A percentile compares a stretch with the other conserved stretches of the same genome.
Conservation (phyloP, 2,888 invertebrate species). For the Stramonita haemastoma region DNA sequence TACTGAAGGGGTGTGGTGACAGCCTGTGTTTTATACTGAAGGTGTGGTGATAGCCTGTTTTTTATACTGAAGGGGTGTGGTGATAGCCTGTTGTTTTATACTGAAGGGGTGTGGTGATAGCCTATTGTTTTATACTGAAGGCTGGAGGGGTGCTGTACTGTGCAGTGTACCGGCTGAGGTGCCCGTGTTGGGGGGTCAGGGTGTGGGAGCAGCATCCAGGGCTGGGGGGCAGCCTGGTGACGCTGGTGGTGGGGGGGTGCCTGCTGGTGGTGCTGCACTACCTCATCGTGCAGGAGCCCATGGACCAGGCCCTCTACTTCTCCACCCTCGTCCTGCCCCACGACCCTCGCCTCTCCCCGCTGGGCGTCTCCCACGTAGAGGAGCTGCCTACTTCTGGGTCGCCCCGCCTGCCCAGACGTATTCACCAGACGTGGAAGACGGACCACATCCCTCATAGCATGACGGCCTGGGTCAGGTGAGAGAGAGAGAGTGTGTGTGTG, state of each 20-base stretch:
- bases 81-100: no score
- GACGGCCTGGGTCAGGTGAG: slow-evolving; percentile 63
- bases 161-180: slow-evolving; percentile 15
- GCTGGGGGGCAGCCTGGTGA: background rate
- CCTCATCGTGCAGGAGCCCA: slow-evolving; percentile 50
- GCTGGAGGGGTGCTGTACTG: background rate
- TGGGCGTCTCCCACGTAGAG: slow-evolving; percentile 55
- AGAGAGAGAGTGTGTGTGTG: background rate
- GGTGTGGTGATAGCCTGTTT: no score
- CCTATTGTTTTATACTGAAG: no score
- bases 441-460: slow-evolving; percentile 64
- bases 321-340: slow-evolving; percentile 57
- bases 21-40: no score
- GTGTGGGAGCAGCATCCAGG: background rate
- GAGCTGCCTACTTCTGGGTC: slow-evolving; percentile 57
- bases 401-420: slow-evolving; percentile 63
- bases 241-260: background rate
- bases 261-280: slow-evolving; percentile 28
- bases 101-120: no score
- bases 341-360: slow-evolving; percentile 50
- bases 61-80: no score
- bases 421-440: slow-evolving; percentile 72
- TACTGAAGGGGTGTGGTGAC: no score
- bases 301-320: slow-evolving; percentile 52
- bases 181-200: background rate